Conservation (phyloP, 2,113 vertebrate genomes). For the Nyctereutes procyonoides region DNA sequence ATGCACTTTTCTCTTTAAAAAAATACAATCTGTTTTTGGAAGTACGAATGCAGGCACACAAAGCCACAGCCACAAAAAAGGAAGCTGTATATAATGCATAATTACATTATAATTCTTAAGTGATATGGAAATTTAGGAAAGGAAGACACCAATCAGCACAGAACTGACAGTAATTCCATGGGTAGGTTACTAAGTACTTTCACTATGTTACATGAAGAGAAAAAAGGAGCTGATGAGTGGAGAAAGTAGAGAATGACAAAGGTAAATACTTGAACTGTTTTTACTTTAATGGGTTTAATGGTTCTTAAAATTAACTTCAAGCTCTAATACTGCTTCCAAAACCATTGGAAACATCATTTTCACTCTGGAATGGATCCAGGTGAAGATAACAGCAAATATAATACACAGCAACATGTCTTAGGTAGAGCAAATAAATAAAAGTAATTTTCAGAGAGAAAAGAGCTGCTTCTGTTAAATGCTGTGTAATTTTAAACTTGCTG, state of each 20-base stretch:
- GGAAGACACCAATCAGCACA: neutral
- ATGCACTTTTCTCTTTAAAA: neutral
- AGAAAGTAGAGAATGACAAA: neutral
- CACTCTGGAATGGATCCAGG: neutral
- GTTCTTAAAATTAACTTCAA: constrained; percentile 52
- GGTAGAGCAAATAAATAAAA: constrained; percentile 34
- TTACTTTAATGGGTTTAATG: constrained; percentile 53
- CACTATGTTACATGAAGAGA: neutral
- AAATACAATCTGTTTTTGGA: neutral
- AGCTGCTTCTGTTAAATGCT: constrained; percentile 3
- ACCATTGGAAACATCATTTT: neutral
- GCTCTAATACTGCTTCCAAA: neutral
- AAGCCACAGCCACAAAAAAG: neutral
- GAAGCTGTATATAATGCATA: neutral
- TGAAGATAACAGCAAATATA: neutral
- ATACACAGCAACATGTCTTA: neutral
- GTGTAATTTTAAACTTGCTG: neutral
- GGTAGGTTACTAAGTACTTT: neutral
- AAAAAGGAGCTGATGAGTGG: neutral
- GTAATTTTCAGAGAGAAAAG: neutral
- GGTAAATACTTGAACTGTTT: constrained; percentile 34
- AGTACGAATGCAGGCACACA: neutral
- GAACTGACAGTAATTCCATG: neutral
- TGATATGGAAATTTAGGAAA: neutral
- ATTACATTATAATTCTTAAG: neutral